Base-by-base conservation (phyloP, 2,113 vertebrate species). In the Nesoenas mayeri region DNA sequence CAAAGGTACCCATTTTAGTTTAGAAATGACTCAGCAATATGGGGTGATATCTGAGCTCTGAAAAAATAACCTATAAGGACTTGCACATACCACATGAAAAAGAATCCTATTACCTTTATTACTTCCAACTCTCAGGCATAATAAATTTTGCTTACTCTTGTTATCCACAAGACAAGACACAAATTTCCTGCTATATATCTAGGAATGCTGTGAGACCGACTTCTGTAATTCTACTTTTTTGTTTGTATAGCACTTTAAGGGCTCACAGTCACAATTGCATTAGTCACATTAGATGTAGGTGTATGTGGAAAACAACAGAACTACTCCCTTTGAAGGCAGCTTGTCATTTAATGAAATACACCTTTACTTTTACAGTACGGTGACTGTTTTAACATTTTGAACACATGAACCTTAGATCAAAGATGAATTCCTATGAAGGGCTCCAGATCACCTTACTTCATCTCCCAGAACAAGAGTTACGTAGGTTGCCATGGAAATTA, bases 231-330 rank as follows among this genome's bases (percentile, higher is more conserved):
- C n/a, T 38, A 58, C 38, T 61, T 91, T 58, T 47, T 80, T 77
- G 82, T 73, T 73, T 57, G 17, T 40, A 32, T 69, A 67, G 40
- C 48, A 69, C 32, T 78, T 92, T 85, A 77, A 79, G 54, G 26
- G 83, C 44, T 88, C 64, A 58, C 70, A 92, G 82, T 93, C 70
- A 84, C 88, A 94, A 85, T 74, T 74, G 58, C 29, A 73, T 88
- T 85, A 96, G 79, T 93, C 91, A 92, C 4, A 5, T 69, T 61
- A 44, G 20, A 50, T 54, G 83, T 86, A 86, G 93, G 91, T 1
- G 21, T 61, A 47, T 32, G 40, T 47, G 67, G 71, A 78, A 96
- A 80, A 66, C 29, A 91, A 70, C 11, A 92, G 58, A 88, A 57
- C 26, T 73, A 80, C 47, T 73, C 71, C 69, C 79, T 73, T 44